Evolutionary conservation across 2,113 vertebrate species (phyloP), one percentile per base, ranked within the genome.

Genomic region (Bubo scandiacus): DNA sequence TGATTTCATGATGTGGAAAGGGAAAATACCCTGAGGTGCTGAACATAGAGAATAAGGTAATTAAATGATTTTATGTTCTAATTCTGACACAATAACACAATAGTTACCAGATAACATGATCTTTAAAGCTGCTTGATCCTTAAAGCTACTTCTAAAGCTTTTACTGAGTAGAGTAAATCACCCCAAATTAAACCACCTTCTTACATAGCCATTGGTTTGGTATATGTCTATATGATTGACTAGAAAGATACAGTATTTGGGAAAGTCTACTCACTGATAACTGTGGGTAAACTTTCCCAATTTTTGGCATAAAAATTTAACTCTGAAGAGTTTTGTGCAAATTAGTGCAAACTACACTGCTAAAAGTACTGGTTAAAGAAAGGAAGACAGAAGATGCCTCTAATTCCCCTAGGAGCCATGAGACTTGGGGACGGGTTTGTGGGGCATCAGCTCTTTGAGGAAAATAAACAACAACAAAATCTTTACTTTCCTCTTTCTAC

Each of bases 41-140:
- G 21, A 80, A 73, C 25, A 43, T 20, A 34, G 13, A 67, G 55
- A 63, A 59, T 4, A 47, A 19, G 40, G 77, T 65, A 95, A 95
- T 93, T 83, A 95, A 93, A 77, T 66, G 51, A 91, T 93, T 95
- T 92, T 92, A 72, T 88, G 86, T 92, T 89, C 82, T 81, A 88
- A 84, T 94, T 96, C 78, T 94, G 90, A 85, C 66, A 86, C 67
- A 88, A 62, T 51, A 94, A 91, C 78, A 90, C 71, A 57, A 81
- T 40, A 75, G 88, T 75, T 88, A 94, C 88, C 95, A 63, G 61
- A 55, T 63, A 93, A 78, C 72, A 45, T 6, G 26, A 80, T 95
- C 82, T 90, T 92, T 70, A 96, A 83, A 95, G 79, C 85, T 83
- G 75, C 82, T 78, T 92, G 92, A 96, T 93, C 95, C 94, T 90